phyloP scores from a whole-genome alignment of 2,797 vertebrate genomes.

The Microctenopoma lineatum region DNA sequence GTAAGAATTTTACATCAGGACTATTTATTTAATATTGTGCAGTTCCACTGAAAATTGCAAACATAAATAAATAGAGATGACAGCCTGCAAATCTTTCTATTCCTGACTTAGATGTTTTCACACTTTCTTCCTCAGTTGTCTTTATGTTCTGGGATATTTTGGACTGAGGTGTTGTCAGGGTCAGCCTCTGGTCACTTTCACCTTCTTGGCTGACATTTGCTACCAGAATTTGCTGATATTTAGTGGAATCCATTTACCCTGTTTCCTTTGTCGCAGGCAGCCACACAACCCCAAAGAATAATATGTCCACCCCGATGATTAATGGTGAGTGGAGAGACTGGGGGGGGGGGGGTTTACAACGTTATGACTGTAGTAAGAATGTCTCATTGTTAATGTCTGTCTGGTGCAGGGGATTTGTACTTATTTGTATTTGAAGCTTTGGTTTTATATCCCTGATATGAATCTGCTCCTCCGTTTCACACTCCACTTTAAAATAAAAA shows the following conservation, averaged over 20 bases:
- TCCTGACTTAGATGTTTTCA: not conserved
- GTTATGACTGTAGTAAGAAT: not conserved
- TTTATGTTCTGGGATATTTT: not conserved
- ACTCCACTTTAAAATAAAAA: not conserved
- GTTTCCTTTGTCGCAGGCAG: not conserved
- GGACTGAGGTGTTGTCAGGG: not conserved
- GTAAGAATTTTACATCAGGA: not conserved
- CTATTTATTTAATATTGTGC: not conserved
- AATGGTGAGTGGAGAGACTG: not conserved
- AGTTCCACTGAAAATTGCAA: not conserved
- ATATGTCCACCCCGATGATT: not conserved
- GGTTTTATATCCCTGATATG: slow-evolving; percentile 37
- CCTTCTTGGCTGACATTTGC: not conserved
- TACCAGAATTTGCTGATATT: not conserved
- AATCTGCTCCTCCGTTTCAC: slow-evolving; percentile 2
- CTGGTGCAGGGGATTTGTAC: not conserved
- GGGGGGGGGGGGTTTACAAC: too few relatives aligned
- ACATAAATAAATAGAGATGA: not conserved
- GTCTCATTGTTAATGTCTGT: not conserved
- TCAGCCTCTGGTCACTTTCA: not conserved
- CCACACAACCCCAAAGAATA: not conserved
- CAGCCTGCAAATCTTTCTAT: not conserved
- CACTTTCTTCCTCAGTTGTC: not conserved
- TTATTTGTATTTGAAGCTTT: not conserved
- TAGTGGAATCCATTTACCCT: not conserved